Evolutionary conservation across 2,888 invertebrate species (phyloP).

Genomic region (Diploptera punctata): DNA sequence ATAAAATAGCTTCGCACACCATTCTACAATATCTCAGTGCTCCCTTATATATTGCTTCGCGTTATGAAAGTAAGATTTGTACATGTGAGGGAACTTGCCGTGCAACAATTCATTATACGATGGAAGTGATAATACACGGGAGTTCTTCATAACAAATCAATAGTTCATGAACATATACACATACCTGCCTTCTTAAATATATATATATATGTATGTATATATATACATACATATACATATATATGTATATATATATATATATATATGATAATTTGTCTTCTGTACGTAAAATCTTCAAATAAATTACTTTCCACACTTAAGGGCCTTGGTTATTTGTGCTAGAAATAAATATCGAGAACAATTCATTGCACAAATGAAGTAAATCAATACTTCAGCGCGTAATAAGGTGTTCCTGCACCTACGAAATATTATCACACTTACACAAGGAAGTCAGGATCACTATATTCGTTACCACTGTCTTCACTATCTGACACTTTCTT

Average conservation of each 20-base stretch:
- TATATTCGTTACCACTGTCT: constrained; percentile 70
- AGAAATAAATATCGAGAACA: constrained; percentile 42
- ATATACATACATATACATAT: no score
- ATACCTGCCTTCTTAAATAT: not conserved
- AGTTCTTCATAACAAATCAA: not conserved
- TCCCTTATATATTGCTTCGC: constrained; percentile 9
- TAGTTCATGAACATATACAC: constrained; percentile 17
- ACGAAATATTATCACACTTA: constrained; percentile 26
- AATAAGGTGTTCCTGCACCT: constrained; percentile 17
- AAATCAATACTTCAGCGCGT: constrained; percentile 23
- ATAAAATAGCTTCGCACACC: not conserved
- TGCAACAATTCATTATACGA: constrained; percentile 10
- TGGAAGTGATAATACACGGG: not conserved
- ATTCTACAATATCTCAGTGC: not conserved
- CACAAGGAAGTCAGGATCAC: constrained; percentile 60
- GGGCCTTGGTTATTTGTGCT: constrained; percentile 37
- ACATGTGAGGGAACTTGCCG: constrained; percentile 6
- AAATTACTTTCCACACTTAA: constrained; percentile 32
- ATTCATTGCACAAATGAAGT: constrained; percentile 41
- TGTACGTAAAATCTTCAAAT: constrained; percentile 15
- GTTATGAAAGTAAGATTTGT: constrained; percentile 23
- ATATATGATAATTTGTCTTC: no score
- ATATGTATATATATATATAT: no score
- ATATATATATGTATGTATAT: no score
- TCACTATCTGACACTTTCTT: constrained; percentile 64